Percentiles rank a stretch among this genome's conserved stretches.
Evolutionary conservation across 2,797 vertebrate species (phyloP).

Genomic region (Lutjanus argentimaculatus): DNA sequence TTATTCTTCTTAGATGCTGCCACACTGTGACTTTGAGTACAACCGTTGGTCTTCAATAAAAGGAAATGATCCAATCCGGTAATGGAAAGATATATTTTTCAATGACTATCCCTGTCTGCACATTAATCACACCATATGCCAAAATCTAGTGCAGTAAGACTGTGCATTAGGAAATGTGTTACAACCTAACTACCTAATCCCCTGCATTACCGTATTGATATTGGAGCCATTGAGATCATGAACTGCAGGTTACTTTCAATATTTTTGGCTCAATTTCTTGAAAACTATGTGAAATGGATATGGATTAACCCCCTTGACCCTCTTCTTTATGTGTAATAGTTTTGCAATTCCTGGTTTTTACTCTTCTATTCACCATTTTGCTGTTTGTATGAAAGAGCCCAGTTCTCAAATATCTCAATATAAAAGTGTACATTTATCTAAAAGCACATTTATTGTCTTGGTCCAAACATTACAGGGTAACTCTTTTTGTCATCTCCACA

Average conservation of each 20-base stretch:
- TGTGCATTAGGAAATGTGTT: slow-evolving; percentile 38
- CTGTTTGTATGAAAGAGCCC: background rate
- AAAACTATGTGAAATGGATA: slow-evolving; percentile 14
- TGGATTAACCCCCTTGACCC: slow-evolving; percentile 14
- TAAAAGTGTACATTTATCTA: slow-evolving; percentile 4
- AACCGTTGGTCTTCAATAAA: slow-evolving; percentile 50
- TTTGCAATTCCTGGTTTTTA: background rate
- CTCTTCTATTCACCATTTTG: background rate
- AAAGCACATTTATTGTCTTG: slow-evolving; percentile 28
- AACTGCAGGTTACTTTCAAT: slow-evolving; percentile 24
- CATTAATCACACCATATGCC: slow-evolving; percentile 58
- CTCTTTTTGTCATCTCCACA: slow-evolving; percentile 58
- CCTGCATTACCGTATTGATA: slow-evolving; percentile 25
- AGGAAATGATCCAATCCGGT: slow-evolving; percentile 63
- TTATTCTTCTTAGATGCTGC: slow-evolving; percentile 56
- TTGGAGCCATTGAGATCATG: slow-evolving; percentile 8
- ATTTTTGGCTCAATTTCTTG: slow-evolving; percentile 18
- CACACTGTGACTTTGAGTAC: slow-evolving; percentile 53
- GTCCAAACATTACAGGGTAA: slow-evolving; percentile 46
- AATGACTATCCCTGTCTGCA: slow-evolving; percentile 40
- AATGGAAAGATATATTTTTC: slow-evolving; percentile 63
- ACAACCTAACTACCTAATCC: slow-evolving; percentile 35
- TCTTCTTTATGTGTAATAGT: slow-evolving; percentile 1
- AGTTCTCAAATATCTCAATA: background rate
- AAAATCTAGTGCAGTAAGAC: slow-evolving; percentile 29